A percentile compares a stretch with the other conserved stretches of the same genome.
phyloP scores from a whole-genome alignment of 2,113 vertebrate species.

The Daubentonia madagascariensis region DNA sequence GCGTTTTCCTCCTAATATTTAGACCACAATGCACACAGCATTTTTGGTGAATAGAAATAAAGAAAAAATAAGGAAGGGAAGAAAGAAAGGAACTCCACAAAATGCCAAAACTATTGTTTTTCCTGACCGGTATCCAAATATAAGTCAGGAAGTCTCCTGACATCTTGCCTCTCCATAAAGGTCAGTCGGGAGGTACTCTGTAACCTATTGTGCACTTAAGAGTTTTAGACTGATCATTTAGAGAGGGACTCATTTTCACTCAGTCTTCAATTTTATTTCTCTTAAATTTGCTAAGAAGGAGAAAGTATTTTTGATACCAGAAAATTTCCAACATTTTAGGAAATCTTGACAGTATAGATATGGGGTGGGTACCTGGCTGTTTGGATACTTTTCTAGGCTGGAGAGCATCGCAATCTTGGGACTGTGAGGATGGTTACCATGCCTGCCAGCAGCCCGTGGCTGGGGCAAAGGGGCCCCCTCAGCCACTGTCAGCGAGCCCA shows the following conservation, averaged over 20 bases:
- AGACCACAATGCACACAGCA: background rate
- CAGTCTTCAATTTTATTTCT: background rate
- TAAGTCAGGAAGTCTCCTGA: background rate
- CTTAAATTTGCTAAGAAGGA: background rate
- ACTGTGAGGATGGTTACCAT: too few relatives aligned
- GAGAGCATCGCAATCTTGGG: background rate
- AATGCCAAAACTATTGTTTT: background rate
- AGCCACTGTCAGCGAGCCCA: background rate
- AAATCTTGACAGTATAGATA: background rate
- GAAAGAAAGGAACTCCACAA: background rate
- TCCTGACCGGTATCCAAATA: background rate
- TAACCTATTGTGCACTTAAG: background rate
- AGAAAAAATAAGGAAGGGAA: background rate
- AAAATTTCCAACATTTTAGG: background rate
- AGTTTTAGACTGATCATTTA: background rate
- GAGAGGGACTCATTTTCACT: background rate
- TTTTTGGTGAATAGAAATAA: background rate
- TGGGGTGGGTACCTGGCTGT: background rate
- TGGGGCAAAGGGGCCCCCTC: background rate
- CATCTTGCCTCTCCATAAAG: background rate
- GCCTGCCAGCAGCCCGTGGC: background rate
- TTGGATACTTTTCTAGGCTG: background rate
- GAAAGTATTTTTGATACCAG: background rate
- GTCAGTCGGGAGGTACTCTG: background rate
- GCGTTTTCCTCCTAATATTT: background rate